Percentiles rank a stretch among this genome's conserved stretches.
Conservation (phyloP, 64 coral and sea anemone genomes). For the Stichodactyla mertensii region DNA sequence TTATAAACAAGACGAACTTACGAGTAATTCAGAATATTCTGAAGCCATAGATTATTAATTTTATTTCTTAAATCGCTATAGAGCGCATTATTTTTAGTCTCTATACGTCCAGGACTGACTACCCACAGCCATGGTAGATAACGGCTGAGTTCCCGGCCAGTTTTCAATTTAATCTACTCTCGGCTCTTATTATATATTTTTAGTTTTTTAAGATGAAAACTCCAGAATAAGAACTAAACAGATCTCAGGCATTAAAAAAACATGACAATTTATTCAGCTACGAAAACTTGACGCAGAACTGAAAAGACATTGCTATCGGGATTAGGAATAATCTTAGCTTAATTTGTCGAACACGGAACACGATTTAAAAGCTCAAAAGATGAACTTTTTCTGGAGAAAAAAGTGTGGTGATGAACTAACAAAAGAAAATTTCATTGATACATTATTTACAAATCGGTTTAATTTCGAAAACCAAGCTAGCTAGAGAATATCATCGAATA, state of each 20-base stretch:
- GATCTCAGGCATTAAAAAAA: not conserved
- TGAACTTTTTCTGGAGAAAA: not conserved
- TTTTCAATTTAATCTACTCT: not conserved
- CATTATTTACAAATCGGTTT: not conserved
- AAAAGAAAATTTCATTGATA: not conserved
- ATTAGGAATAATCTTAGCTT: not conserved
- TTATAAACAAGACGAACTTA: not conserved
- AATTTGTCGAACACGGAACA: not conserved
- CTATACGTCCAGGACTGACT: not conserved
- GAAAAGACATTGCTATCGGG: not conserved
- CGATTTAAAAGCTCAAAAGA: no score
- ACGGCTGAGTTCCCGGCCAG: not conserved
- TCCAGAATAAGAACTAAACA: not conserved
- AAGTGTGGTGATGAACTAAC: not conserved
- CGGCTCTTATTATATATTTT: not conserved
- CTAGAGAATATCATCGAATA: not conserved
- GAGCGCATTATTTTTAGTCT: not conserved
- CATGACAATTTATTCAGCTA: not conserved
- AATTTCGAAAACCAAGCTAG: not conserved
- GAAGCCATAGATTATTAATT: not conserved
- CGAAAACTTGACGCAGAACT: not conserved
- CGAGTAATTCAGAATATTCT: not conserved
- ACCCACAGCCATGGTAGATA: not conserved
- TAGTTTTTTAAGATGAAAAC: not conserved
- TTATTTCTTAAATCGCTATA: not conserved